Conservation (phyloP, 1,140 invertebrate species). For the Monochamus saltuarius region DNA sequence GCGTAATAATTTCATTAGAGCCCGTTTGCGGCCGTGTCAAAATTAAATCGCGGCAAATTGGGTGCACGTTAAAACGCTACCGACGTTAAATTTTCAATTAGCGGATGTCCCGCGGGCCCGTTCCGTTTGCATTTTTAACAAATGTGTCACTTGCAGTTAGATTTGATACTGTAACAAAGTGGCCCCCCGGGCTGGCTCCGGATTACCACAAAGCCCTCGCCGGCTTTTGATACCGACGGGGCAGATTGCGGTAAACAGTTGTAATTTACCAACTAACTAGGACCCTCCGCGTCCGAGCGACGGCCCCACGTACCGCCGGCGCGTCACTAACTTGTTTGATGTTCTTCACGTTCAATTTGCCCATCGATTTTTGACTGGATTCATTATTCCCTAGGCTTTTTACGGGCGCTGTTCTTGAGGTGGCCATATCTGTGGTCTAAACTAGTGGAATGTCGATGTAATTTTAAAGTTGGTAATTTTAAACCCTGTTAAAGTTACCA, state of each 20-base stretch:
- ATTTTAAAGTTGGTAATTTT: too few relatives aligned
- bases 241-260: conserved; percentile 16
- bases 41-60: conserved; percentile 40
- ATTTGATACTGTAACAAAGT: conserved; percentile 40
- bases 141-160: conserved; percentile 48
- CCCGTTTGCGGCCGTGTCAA: conserved; percentile 33
- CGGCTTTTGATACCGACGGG: conserved; percentile 7
- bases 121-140: conserved; percentile 47
- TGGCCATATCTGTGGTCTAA: too few relatives aligned
- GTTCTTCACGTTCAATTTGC: too few relatives aligned
- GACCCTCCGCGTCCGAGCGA: background rate
- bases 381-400: too few relatives aligned
- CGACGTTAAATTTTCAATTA: conserved; percentile 44
- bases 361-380: too few relatives aligned
- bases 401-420: too few relatives aligned
- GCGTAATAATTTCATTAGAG: conserved; percentile 49
- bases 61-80: conserved; percentile 28
- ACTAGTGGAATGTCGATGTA: too few relatives aligned
- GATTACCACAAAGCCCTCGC: conserved; percentile 19
- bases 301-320: too few relatives aligned
- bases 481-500: too few relatives aligned
- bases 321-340: too few relatives aligned
- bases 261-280: conserved; percentile 13
- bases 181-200: conserved; percentile 13
- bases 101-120: conserved; percentile 33